Evolutionary conservation across 2,888 invertebrate species (phyloP).

Genomic region (Drosophila infuscata): DNA sequence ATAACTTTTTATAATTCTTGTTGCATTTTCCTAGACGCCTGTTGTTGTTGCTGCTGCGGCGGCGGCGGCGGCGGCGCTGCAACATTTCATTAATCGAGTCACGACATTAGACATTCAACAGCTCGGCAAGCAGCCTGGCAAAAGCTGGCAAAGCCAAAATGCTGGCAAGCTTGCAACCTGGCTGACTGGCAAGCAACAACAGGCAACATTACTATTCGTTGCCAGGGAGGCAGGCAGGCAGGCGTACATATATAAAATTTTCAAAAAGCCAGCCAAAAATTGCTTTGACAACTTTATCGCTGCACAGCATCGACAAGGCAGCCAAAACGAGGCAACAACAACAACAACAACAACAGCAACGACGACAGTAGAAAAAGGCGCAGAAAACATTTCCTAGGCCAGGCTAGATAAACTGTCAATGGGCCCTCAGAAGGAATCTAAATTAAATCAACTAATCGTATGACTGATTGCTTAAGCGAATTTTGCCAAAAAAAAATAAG

Average conservation of each 20-base stretch:
- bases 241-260: slow-evolving; percentile 65
- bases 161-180: slow-evolving; percentile 20
- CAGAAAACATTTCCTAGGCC: slow-evolving; percentile 67
- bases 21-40: slow-evolving; percentile 66
- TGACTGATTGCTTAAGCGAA: slow-evolving; percentile 62
- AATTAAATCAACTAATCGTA: slow-evolving; percentile 77
- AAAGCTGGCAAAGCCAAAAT: slow-evolving; percentile 42
- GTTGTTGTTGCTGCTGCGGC: slow-evolving; percentile 25
- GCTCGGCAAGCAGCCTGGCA: slow-evolving; percentile 44
- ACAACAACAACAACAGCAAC: slow-evolving; percentile 9
- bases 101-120: slow-evolving; percentile 80
- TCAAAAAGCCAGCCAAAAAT: slow-evolving; percentile 72
- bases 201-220: slow-evolving; percentile 37
- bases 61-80: slow-evolving; percentile 48
- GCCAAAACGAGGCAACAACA: slow-evolving; percentile 44
- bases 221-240: slow-evolving; percentile 27
- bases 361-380: slow-evolving; percentile 45
- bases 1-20: slow-evolving; percentile 77
- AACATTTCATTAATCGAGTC: slow-evolving; percentile 79
- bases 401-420: slow-evolving; percentile 70
- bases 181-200: slow-evolving; percentile 31
- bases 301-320: slow-evolving; percentile 74
- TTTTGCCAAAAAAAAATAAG: slow-evolving; percentile 50
- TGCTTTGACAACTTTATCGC: slow-evolving; percentile 78
- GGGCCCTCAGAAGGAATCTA: slow-evolving; percentile 71